A percentile compares a stretch with the other conserved stretches of the same genome.
phyloP scores from a whole-genome alignment of 2,113 vertebrate species.

The Aix galericulata region DNA sequence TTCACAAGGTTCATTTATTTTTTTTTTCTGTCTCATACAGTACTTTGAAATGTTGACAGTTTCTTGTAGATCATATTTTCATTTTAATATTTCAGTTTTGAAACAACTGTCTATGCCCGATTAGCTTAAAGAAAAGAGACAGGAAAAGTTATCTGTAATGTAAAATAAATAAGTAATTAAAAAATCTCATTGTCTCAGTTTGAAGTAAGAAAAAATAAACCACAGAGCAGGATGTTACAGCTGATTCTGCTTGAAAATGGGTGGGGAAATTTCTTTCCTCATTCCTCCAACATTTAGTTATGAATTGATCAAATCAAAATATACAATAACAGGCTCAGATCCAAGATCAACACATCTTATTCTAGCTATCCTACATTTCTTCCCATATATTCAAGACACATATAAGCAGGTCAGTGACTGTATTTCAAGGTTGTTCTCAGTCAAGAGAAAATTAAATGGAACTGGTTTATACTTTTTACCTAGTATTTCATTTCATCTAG shows the following conservation, averaged over 20 bases:
- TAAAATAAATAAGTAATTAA: neutral
- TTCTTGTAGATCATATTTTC: neutral
- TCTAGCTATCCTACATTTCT: slow-evolving; percentile 15
- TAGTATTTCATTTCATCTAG: neutral
- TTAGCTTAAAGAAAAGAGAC: neutral
- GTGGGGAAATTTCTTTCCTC: neutral
- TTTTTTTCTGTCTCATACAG: too few relatives aligned
- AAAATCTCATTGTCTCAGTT: neutral
- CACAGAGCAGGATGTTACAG: neutral
- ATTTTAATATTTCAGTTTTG: neutral
- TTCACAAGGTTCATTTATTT: neutral
- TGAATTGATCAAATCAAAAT: slow-evolving; percentile 21
- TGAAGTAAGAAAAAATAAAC: neutral
- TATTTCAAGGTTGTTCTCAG: neutral
- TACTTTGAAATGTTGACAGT: neutral
- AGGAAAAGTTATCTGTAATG: neutral
- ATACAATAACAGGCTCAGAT: slow-evolving; percentile 14
- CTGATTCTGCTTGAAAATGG: slow-evolving; percentile 14
- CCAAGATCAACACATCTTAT: slow-evolving; percentile 30
- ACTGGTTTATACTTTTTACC: neutral
- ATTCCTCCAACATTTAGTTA: neutral
- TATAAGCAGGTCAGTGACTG: neutral
- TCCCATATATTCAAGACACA: neutral
- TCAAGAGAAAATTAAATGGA: slow-evolving; percentile 19
- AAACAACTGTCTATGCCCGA: neutral